Evolutionary conservation across 2,888 invertebrate genomes (phyloP).

Genomic region (Drosophila fungiperda): DNA sequence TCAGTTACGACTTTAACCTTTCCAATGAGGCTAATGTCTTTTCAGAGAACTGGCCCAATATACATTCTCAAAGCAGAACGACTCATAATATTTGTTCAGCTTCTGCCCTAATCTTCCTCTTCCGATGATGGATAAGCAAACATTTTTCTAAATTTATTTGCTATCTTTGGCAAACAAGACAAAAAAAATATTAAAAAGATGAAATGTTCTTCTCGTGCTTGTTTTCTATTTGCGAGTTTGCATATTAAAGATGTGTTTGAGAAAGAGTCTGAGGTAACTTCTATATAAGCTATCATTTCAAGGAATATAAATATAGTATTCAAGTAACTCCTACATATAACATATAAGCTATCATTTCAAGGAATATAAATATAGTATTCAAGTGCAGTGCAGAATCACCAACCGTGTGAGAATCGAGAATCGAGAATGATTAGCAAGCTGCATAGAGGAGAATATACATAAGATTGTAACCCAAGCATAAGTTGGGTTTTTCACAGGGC

Average conservation of each 20-base stretch:
- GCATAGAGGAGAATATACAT: not conserved
- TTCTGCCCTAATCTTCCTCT: not conserved
- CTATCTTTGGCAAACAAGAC: too few species aligned
- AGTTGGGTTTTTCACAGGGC: not conserved
- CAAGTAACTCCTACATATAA: too few species aligned
- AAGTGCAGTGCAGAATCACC: too few species aligned
- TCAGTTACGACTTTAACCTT: not conserved
- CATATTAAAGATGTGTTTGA: not conserved
- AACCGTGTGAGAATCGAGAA: too few species aligned
- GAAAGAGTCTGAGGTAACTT: not conserved
- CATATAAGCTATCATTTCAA: too few species aligned
- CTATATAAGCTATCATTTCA: too few species aligned
- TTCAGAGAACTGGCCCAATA: not conserved
- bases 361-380: too few species aligned
- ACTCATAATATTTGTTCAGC: not conserved
- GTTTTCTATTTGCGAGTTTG: not conserved
- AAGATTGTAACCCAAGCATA: not conserved
- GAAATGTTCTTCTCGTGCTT: not conserved
- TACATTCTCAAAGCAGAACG: not conserved
- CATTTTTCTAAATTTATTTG: too few species aligned
- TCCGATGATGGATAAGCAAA: not conserved
- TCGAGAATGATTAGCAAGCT: not conserved
- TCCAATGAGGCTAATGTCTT: not conserved
- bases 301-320: too few species aligned
- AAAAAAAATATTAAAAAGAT: too few species aligned